phyloP scores from a whole-genome alignment of 2,113 vertebrate species.

The Capra hircus region DNA sequence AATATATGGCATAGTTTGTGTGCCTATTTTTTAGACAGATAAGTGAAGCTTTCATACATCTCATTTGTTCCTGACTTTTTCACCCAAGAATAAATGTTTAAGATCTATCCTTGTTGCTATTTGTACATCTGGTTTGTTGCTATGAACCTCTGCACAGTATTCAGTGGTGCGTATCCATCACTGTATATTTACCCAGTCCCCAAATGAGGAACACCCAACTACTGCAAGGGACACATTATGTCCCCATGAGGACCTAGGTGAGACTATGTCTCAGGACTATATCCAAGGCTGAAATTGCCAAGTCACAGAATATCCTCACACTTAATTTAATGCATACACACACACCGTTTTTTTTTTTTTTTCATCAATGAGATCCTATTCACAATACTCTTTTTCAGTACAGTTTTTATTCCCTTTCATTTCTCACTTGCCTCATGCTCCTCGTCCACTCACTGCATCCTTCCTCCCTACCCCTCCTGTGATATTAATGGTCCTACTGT shows the following conservation, averaged over 20 bases:
- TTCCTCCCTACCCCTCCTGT: too few relatives aligned
- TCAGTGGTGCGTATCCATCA: neutral
- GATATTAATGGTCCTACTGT: neutral
- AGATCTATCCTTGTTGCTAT: neutral
- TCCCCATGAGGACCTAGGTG: neutral
- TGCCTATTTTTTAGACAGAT: neutral
- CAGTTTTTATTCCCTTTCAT: neutral
- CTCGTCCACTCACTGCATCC: neutral
- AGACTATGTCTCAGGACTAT: neutral
- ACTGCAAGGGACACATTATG: neutral
- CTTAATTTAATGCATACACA: neutral
- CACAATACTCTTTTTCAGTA: neutral
- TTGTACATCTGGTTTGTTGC: neutral
- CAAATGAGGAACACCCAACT: neutral
- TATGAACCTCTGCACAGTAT: neutral
- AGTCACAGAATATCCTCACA: neutral
- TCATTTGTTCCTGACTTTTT: neutral
- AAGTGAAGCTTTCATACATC: neutral
- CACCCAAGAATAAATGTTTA: neutral
- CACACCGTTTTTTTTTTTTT: neutral
- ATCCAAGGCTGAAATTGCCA: neutral
- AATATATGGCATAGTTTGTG: neutral
- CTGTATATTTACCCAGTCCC: neutral
- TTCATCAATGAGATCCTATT: neutral
- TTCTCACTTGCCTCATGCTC: neutral